Evolutionary conservation across 2,797 vertebrate genomes (phyloP), one percentile per base, ranked within the genome.

Genomic region (Geotrypetes seraphini): DNA sequence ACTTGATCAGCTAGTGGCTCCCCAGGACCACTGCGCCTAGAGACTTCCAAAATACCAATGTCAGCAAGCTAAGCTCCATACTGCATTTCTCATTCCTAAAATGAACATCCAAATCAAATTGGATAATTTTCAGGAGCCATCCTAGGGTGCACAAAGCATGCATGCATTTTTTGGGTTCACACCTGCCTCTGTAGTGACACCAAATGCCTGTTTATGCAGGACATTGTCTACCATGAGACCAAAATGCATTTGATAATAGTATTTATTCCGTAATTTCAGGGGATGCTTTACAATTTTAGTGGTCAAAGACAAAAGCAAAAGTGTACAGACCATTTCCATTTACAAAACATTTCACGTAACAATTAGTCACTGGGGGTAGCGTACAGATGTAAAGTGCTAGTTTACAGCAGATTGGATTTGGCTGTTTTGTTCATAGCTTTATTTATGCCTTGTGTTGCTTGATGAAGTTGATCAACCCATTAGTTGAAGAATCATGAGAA

Each of bases 401-500:
- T n/a, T n/a, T n/a, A n/a, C n/a, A n/a, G n/a, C n/a, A n/a, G n/a
- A n/a, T n/a, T n/a, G n/a, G n/a, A n/a, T n/a, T n/a, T n/a, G n/a
- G n/a, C n/a, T n/a, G n/a, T 40, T 56, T 53, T 45, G 37, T 40
- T 58, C 47, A 30, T 37, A 58, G 33, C 26, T 25, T 2, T 11
- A 35, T 66, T 93, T 69, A 79, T 63, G 75, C 79, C 24, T 73
- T 79, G 64, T 96, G 89, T 36, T 91, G 86, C 75, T 97, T 97
- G 71, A 97, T 86, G 80, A 97, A 99, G 64, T 43, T 84, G 57
- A 99, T 96, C 44, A 99, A 87, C 47, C 91, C 95, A 0, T 98
- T 98, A 54, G 96, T 98, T 46, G 95, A 98, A 29, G 86, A 69
- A 57, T 98, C 93, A 0, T 99, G 96, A 36, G 94, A 91, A 41